Conservation (phyloP, 2,888 invertebrate species). For the Hirudinaria manillensis region DNA sequence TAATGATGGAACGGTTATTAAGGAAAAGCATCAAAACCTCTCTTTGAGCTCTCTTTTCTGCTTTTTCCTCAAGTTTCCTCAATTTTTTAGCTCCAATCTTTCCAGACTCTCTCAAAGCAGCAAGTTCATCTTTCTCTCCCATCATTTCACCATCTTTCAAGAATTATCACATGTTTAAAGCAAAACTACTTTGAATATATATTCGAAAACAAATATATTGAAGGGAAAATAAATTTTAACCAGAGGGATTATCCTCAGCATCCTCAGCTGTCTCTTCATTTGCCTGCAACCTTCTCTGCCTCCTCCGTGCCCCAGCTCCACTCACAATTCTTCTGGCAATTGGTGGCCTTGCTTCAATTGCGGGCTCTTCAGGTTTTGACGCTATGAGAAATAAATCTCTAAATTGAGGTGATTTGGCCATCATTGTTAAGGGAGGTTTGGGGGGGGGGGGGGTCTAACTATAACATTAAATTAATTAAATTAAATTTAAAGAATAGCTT, state of each 20-base stretch:
- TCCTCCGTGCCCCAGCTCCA: background rate
- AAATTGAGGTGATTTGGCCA: too few species aligned
- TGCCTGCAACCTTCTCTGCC: background rate
- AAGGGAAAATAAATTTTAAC: background rate
- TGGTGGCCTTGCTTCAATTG: constrained; percentile 1
- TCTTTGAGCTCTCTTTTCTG: constrained; percentile 77
- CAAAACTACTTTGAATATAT: too few species aligned
- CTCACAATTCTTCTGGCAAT: constrained; percentile 5
- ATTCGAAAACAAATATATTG: too few species aligned
- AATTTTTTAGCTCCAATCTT: constrained; percentile 87
- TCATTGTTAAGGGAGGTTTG: too few species aligned
- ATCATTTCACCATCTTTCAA: background rate
- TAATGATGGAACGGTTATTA: too few species aligned
- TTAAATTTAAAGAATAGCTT: too few species aligned
- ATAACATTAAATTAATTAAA: too few species aligned
- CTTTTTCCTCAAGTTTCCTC: constrained; percentile 86
- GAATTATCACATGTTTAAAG: background rate
- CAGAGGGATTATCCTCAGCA: background rate
- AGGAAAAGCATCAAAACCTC: constrained; percentile 44
- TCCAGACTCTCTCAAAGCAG: constrained; percentile 58
- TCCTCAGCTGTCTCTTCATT: background rate
- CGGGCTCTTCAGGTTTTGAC: background rate
- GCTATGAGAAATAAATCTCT: background rate
- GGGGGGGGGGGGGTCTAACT: too few species aligned
- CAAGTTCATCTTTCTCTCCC: constrained; percentile 25